Conservation (phyloP, 2,113 vertebrate genomes). For the Lepisosteus osseus region DNA sequence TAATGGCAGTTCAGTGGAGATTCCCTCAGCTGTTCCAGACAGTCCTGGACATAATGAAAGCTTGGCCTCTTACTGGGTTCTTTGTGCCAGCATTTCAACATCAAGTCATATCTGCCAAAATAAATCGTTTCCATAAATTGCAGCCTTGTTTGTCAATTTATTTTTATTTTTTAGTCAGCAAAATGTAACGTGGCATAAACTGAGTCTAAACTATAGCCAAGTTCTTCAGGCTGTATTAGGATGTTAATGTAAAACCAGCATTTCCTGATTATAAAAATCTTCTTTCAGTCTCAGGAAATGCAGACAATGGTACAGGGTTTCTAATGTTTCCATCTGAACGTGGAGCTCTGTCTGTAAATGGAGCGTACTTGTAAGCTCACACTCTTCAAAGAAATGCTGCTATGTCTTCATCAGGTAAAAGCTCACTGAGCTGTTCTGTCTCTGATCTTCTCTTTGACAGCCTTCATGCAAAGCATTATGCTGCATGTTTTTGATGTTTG, state of each 20-base stretch:
- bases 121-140: conserved; percentile 24
- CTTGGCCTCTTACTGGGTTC: conserved; percentile 53
- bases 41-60: conserved; percentile 51
- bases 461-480: too few relatives aligned
- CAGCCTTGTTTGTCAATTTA: conserved; percentile 19
- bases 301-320: too few relatives aligned
- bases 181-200: conserved; percentile 28
- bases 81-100: conserved; percentile 62
- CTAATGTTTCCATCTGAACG: not conserved
- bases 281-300: not conserved
- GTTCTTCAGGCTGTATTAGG: conserved; percentile 9
- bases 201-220: conserved; percentile 18
- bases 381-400: too few relatives aligned
- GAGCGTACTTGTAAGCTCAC: not conserved
- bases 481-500: too few relatives aligned
- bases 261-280: conserved; percentile 21
- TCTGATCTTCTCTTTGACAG: too few relatives aligned
- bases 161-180: conserved; percentile 13
- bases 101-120: conserved; percentile 51
- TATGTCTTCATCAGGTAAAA: too few relatives aligned
- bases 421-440: too few relatives aligned
- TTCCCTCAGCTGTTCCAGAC: conserved; percentile 53
- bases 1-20: conserved; percentile 30
- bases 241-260: conserved; percentile 12
- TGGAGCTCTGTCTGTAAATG: conserved; percentile 9